phyloP scores from a whole-genome alignment of 1,140 invertebrate species.

The Ctenoplectra terminalis region DNA sequence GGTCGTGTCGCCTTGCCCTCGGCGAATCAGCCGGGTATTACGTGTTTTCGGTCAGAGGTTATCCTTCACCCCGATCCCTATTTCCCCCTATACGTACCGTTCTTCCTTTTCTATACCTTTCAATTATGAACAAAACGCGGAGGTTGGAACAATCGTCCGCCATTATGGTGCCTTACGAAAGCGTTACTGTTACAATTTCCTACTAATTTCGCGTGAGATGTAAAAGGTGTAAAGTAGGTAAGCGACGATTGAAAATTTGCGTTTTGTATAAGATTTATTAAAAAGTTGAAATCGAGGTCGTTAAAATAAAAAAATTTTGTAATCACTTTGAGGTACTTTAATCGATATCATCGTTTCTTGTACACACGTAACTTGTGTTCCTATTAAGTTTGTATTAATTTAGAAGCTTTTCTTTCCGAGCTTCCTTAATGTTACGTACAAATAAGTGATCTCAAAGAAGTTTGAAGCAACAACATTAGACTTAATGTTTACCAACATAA shows the following conservation, averaged over 20 bases:
- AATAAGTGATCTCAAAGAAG: background rate
- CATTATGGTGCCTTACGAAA: background rate
- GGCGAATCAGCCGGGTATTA: background rate
- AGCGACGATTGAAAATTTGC: no score
- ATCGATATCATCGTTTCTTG: no score
- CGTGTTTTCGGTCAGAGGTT: background rate
- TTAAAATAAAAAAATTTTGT: no score
- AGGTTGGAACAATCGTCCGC: background rate
- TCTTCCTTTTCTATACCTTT: background rate
- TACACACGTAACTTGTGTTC: no score
- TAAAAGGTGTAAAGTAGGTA: no score
- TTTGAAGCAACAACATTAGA: background rate
- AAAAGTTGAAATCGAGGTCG: no score
- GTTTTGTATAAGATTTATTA: no score
- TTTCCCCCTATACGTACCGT: background rate
- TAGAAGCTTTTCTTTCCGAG: no score
- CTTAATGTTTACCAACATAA: background rate
- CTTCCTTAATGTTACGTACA: no score
- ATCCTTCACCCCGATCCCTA: background rate
- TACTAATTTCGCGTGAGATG: no score
- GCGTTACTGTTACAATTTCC: background rate
- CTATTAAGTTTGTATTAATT: no score
- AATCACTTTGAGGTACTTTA: no score
- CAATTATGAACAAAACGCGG: background rate
- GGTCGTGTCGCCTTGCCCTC: conserved; percentile 16